A percentile compares a stretch with the other conserved stretches of the same genome.
These are phyloP conservation scores for Epizoanthus fatuus DNA, from an alignment of 92 coral and sea anemone genomes.

Conservation along the genomic window DNA sequence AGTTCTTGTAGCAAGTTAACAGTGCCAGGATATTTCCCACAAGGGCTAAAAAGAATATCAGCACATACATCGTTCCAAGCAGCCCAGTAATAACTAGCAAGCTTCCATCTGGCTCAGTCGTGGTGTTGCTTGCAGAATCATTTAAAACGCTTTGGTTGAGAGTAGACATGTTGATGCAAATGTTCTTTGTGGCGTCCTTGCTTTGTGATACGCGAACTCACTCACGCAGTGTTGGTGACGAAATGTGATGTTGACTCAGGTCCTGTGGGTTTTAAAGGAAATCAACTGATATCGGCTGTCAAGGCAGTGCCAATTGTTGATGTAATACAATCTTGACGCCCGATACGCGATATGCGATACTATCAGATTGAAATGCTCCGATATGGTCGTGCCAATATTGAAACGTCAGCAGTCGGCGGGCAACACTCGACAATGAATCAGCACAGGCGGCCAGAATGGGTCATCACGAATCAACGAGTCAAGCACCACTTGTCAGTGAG, in stretches of 20 bases:
- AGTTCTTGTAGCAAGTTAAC: constrained; percentile 88
- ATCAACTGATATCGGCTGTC: no score
- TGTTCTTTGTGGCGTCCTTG: neutral
- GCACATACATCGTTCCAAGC: constrained; percentile 18
- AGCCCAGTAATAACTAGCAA: constrained; percentile 14
- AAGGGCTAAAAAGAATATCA: constrained; percentile 10
- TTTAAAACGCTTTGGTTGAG: constrained; percentile 4
- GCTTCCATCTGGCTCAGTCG: neutral
- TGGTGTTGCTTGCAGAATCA: neutral
- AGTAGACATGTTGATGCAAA: constrained; percentile 3
- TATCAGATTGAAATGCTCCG: neutral
- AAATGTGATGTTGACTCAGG: neutral
- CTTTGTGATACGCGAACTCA: neutral
- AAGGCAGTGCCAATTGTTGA: no score
- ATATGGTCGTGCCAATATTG: neutral
- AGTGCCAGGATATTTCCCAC: constrained; percentile 72
- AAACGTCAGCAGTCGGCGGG: constrained; percentile 9
- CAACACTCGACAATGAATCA: neutral
- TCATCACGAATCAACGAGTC: no score
- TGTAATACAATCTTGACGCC: no score
- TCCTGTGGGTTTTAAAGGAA: neutral
- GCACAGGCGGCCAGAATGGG: neutral
- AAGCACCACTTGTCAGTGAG: no score
- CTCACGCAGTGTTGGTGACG: neutral
- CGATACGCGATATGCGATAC: no score